These are phyloP conservation scores for Setipinna tenuifilis DNA, from an alignment of 2,797 vertebrate genomes.

Conservation along the genomic window DNA sequence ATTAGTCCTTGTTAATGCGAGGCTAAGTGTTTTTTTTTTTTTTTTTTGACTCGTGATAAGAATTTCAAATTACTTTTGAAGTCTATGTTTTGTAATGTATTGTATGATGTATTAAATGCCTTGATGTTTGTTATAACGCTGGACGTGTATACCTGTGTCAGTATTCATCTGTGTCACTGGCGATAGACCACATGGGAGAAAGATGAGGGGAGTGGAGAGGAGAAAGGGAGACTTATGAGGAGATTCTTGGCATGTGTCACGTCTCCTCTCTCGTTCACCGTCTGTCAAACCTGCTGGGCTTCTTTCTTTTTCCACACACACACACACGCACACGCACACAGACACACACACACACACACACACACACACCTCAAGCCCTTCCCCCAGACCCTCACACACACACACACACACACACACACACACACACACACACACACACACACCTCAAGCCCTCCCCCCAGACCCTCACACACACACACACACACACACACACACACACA, in stretches of 20 bases:
- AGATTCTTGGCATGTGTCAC: slow-evolving; percentile 44
- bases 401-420: neutral
- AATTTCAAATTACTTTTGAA: neutral
- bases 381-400: neutral
- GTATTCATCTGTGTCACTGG: neutral
- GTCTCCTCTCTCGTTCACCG: slow-evolving; percentile 44
- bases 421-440: neutral
- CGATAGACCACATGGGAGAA: neutral
- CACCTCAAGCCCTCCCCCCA: too few relatives aligned
- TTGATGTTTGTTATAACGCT: neutral
- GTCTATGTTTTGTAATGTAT: neutral
- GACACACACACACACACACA: neutral
- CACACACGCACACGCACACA: neutral
- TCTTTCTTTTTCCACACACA: slow-evolving; percentile 45
- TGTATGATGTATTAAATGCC: neutral
- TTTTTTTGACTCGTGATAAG: neutral
- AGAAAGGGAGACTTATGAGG: slow-evolving; percentile 22
- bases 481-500: neutral
- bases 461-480: neutral
- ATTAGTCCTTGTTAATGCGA: neutral
- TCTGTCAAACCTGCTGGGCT: slow-evolving; percentile 43
- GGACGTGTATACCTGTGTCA: neutral
- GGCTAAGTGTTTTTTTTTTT: neutral
- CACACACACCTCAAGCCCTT: neutral
- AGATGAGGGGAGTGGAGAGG: slow-evolving; percentile 21